Percentiles rank a stretch among this genome's conserved stretches.
These are phyloP conservation scores for Gracilinanus agilis DNA, from an alignment of 2,113 vertebrate genomes.

Conservation along the genomic window DNA sequence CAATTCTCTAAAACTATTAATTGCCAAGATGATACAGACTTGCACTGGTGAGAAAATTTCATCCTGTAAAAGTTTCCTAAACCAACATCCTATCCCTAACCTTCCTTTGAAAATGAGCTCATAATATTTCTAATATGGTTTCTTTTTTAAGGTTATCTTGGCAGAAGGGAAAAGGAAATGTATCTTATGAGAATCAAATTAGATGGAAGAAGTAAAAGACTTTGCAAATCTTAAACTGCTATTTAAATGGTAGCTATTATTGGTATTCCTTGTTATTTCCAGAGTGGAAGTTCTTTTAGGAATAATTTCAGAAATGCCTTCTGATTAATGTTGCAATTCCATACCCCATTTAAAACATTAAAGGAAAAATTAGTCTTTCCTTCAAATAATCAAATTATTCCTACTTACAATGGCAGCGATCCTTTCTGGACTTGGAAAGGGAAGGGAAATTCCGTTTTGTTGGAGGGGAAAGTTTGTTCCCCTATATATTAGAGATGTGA, in stretches of 20 bases:
- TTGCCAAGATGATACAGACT: background rate
- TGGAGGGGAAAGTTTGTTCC: background rate
- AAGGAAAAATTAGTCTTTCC: slow-evolving; percentile 21
- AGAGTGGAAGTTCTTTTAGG: background rate
- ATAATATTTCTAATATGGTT: background rate
- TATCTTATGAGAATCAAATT: background rate
- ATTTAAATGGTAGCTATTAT: background rate
- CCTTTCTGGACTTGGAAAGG: slow-evolving; percentile 34
- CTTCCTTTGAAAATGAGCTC: slow-evolving; percentile 13
- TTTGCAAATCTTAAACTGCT: background rate
- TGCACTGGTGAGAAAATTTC: background rate
- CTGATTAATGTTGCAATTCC: slow-evolving; percentile 5
- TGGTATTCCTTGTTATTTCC: background rate
- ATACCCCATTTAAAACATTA: background rate
- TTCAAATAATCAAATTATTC: background rate
- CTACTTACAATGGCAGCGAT: slow-evolving; percentile 6
- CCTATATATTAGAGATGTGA: background rate
- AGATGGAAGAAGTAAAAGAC: background rate
- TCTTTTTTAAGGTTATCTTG: slow-evolving; percentile 29
- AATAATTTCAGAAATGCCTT: slow-evolving; percentile 10
- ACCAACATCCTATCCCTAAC: background rate
- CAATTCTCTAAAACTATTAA: background rate
- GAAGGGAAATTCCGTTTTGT: slow-evolving; percentile 1
- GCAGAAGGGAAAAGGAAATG: slow-evolving; percentile 52
- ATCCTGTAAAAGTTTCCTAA: background rate